phyloP scores from a whole-genome alignment of 2,797 vertebrate genomes.

The Threskiornis aethiopicus region DNA sequence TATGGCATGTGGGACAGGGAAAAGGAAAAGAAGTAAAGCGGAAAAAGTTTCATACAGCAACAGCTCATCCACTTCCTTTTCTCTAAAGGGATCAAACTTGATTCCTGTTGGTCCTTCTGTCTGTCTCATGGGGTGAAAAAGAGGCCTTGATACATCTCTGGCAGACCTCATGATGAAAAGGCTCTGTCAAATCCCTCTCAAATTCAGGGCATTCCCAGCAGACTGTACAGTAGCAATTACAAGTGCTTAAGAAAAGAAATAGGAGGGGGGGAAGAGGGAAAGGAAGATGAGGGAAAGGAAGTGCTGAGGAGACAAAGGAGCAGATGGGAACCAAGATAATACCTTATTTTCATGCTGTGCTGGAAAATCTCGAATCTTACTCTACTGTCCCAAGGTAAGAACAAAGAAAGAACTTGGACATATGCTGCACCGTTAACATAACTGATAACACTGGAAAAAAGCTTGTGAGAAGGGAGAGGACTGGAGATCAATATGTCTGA shows the following conservation, averaged over 20 bases:
- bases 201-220: neutral
- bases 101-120: neutral
- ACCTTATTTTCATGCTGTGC: neutral
- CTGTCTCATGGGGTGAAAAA: neutral
- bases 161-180: neutral
- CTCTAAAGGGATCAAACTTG: neutral
- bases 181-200: neutral
- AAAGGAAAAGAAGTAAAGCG: neutral
- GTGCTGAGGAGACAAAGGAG: neutral
- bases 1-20: neutral
- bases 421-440: neutral
- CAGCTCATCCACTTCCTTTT: neutral
- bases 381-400: neutral
- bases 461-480: neutral
- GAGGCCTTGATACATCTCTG: neutral
- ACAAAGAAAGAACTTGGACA: fast-evolving
- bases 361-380: neutral
- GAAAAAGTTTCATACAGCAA: neutral
- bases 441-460: neutral
- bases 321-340: neutral
- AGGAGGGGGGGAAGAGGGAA: neutral
- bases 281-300: neutral
- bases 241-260: neutral
- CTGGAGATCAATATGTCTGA: neutral
- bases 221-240: neutral